Conservation (phyloP, 2,888 invertebrate species). For the Agelastica alni region DNA sequence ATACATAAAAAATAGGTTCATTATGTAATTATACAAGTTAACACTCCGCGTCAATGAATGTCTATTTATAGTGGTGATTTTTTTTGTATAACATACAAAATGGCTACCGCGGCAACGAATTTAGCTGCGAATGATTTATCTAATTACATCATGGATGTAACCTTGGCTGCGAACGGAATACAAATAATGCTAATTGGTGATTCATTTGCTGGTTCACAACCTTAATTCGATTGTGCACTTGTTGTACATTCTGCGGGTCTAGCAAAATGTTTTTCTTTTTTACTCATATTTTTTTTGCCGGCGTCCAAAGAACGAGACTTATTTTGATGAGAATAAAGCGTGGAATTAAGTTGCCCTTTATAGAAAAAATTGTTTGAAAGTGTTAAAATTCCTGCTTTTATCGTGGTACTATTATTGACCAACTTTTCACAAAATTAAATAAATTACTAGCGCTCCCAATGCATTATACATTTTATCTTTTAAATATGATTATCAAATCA, state of each 20-base stretch:
- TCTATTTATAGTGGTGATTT: conserved; percentile 37
- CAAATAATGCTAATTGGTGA: conserved; percentile 30
- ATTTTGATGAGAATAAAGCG: too few species aligned
- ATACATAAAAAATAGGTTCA: conserved; percentile 13
- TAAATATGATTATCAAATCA: too few species aligned
- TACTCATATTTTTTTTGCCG: too few species aligned
- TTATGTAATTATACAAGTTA: conserved; percentile 28
- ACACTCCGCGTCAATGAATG: conserved; percentile 14
- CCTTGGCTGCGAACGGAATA: conserved; percentile 31
- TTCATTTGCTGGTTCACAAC: conserved; percentile 30
- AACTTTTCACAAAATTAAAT: too few species aligned
- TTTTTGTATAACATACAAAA: conserved; percentile 23
- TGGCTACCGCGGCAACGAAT: conserved; percentile 7
- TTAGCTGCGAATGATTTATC: conserved; percentile 12
- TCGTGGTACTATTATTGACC: too few species aligned
- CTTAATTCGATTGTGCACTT: conserved; percentile 16
- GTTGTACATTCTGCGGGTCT: too few species aligned
- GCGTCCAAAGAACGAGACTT: too few species aligned
- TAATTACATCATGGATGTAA: conserved; percentile 31
- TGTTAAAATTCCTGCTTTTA: too few species aligned
- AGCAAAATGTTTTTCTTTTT: background rate
- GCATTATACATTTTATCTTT: too few species aligned
- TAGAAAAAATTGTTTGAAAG: too few species aligned
- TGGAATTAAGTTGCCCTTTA: too few species aligned
- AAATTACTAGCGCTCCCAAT: too few species aligned